Evolutionary conservation across 2,113 vertebrate species (phyloP), one percentile per base, ranked within the genome.

Genomic region (Podocnemis expansa): DNA sequence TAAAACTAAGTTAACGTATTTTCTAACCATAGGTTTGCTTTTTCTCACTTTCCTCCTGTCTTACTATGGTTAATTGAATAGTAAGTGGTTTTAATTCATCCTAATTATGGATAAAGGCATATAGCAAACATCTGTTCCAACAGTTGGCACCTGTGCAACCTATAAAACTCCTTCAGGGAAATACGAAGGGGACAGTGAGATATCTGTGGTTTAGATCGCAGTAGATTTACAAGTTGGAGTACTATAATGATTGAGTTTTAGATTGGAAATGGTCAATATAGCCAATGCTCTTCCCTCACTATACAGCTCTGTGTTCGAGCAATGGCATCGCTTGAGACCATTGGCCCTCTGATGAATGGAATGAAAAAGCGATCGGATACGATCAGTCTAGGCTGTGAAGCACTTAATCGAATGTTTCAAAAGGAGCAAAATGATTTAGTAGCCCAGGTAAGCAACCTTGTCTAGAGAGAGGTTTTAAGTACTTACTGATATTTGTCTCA

Each of bases 391-490:
- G 99, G 99, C 56, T 99, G 99, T 95, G 99, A 99, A 97, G 98
- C 99, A 73, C 99, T 99, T 60, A 99, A 99, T 94, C 98, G 99
- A 82, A 99, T 99, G 99, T 99, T 99, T 97, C 99, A 99, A 97
- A 99, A 98, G 94, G 99, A 99, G 80, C 99, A 99, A 97, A 99
- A 98, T 29, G 99, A 99, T 83, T 98, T 99, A 29, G 99, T 99
- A 47, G 98, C 99, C 78, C 99, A 99, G 98, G 99, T 99, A 98
- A 97, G 97, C 93, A 55, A 5, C 2, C 19, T 5, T 0, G 67
- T 81, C 8, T 91, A 67, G 67, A 22, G 49, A 91, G 88, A 38
- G 21, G 63, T 34, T 70, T n/a, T 38, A 70, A 22, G 63, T 70
- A 38, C 14, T 58, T 58, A 58, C 24, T 58, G 25, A 29, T 29